Conservation (phyloP, 1,140 invertebrate genomes). For the Macrotrachela quadricornifera region DNA sequence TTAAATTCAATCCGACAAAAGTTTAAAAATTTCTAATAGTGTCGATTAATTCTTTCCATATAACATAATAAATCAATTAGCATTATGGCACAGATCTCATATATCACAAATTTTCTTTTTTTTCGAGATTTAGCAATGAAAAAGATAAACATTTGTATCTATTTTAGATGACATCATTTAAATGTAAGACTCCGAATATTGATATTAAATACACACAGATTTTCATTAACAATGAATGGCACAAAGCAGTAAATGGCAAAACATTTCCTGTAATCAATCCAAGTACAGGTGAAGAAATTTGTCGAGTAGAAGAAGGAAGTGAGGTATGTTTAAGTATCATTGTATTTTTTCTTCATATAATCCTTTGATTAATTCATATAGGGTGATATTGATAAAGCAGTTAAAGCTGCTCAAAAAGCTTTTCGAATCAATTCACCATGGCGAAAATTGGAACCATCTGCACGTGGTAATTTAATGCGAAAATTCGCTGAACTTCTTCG, state of each 20-base stretch:
- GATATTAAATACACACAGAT: conserved; percentile 35
- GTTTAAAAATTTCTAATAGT: too few relatives aligned
- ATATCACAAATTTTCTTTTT: too few relatives aligned
- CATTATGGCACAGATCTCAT: too few relatives aligned
- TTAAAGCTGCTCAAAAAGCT: conserved; percentile 47
- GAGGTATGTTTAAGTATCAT: conserved; percentile 34
- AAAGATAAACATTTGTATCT: too few relatives aligned
- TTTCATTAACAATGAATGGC: conserved; percentile 80
- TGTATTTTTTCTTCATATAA: too few relatives aligned
- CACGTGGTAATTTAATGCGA: conserved; percentile 41
- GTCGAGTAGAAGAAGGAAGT: conserved; percentile 54
- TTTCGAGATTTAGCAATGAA: too few relatives aligned
- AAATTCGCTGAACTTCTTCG: conserved; percentile 54
- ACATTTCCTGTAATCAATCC: conserved; percentile 72
- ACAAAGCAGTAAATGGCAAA: conserved; percentile 55
- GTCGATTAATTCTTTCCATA: too few relatives aligned
- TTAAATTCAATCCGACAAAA: too few relatives aligned
- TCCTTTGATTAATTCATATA: too few relatives aligned
- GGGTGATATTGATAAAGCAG: conserved; percentile 45
- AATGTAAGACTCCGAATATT: too few relatives aligned
- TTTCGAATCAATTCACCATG: conserved; percentile 51
- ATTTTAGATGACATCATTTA: too few relatives aligned
- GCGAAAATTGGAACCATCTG: conserved; percentile 53
- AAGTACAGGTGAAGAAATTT: conserved; percentile 50
- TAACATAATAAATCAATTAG: too few relatives aligned